These are phyloP conservation scores for Caloenas nicobarica DNA, from an alignment of 2,113 vertebrate species.

Conservation along the genomic window DNA sequence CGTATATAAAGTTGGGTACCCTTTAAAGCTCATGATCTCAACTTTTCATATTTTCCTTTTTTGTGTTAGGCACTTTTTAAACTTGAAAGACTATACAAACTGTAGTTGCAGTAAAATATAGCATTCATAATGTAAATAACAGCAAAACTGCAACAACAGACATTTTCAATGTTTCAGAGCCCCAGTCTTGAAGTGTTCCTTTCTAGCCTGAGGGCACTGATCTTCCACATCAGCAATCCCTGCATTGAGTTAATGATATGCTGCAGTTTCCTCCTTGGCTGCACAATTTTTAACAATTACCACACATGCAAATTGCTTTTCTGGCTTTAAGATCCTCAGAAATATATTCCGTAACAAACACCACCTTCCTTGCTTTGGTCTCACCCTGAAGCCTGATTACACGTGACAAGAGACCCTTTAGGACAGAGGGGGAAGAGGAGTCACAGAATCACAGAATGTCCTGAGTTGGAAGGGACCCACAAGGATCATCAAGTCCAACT, in stretches of 20 bases:
- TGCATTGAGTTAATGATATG: background rate
- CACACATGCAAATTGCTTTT: background rate
- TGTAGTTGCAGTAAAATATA: background rate
- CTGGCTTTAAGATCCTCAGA: background rate
- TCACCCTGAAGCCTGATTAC: background rate
- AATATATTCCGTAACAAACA: background rate
- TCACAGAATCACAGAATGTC: no score
- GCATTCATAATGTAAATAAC: background rate
- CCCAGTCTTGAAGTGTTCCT: background rate
- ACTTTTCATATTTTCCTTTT: background rate
- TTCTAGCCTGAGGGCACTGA: background rate
- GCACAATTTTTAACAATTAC: background rate
- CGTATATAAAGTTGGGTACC: background rate
- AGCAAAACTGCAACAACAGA: background rate
- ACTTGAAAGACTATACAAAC: background rate
- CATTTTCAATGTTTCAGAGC: background rate
- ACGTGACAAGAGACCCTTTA: background rate
- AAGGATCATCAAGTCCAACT: no score
- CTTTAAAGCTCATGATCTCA: background rate
- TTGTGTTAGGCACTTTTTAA: background rate
- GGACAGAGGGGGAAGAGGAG: background rate
- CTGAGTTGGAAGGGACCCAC: no score
- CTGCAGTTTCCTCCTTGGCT: background rate
- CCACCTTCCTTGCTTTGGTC: background rate
- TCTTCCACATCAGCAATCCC: background rate